These are phyloP conservation scores for Bactericera cockerelli DNA, from an alignment of 1,140 invertebrate genomes.

Conservation along the genomic window DNA sequence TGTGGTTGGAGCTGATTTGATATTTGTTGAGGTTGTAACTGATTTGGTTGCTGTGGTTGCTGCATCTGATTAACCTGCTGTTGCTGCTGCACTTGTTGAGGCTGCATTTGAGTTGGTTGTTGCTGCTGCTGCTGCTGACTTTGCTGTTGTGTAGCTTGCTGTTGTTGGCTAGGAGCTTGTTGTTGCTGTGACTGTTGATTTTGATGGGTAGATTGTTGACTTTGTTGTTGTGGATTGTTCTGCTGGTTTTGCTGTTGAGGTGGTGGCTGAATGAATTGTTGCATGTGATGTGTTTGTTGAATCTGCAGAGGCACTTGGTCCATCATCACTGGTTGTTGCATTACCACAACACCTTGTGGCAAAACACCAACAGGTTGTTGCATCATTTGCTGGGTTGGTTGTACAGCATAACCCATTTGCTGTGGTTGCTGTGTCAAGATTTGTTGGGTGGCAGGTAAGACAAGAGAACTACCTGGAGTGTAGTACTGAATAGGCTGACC, in stretches of 20 bases:
- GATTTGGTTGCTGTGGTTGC: slow-evolving; percentile 11
- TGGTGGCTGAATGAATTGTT: slow-evolving; percentile 24
- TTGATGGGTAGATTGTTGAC: slow-evolving; percentile 30
- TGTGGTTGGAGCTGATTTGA: slow-evolving; percentile 24
- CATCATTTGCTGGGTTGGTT: slow-evolving; percentile 21
- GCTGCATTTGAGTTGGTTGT: slow-evolving; percentile 28
- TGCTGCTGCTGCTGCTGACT: slow-evolving; percentile 27
- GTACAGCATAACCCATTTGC: slow-evolving; percentile 11
- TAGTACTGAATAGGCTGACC: not conserved
- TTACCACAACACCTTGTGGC: slow-evolving; percentile 16
- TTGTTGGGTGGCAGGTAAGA: slow-evolving; percentile 17
- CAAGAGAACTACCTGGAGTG: not conserved
- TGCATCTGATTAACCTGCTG: slow-evolving; percentile 21
- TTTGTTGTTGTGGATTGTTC: slow-evolving; percentile 18
- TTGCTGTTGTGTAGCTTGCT: slow-evolving; percentile 28
- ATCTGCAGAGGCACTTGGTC: slow-evolving; percentile 12
- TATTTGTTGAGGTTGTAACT: slow-evolving; percentile 27
- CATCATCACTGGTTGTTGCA: slow-evolving; percentile 15
- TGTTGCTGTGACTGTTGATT: slow-evolving; percentile 15
- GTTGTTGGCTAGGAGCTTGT: slow-evolving; percentile 16
- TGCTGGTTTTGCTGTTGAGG: slow-evolving; percentile 31
- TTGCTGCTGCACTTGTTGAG: slow-evolving; percentile 23
- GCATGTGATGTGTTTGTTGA: slow-evolving; percentile 15
- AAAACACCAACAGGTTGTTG: slow-evolving; percentile 12
- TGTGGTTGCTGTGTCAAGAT: slow-evolving; percentile 19